Conservation (phyloP, 2,888 invertebrate species). For the Lycophotia porphyrea region DNA sequence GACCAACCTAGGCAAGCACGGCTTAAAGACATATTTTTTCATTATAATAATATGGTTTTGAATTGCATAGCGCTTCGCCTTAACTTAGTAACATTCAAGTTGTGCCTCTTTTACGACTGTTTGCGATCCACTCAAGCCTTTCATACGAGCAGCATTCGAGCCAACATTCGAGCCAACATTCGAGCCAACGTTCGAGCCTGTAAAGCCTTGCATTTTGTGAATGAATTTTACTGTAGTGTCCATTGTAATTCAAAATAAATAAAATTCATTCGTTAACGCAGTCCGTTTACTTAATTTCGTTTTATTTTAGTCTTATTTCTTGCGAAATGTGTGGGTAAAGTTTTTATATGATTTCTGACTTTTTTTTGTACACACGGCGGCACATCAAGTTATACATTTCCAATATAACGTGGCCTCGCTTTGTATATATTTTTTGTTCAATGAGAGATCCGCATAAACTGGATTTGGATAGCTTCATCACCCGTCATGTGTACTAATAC, state of each 20-base stretch:
- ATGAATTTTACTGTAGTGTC: not conserved
- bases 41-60: too few species aligned
- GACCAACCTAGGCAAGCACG: too few species aligned
- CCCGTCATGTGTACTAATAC: too few species aligned
- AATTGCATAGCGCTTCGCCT: conserved; percentile 44
- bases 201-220: conserved; percentile 30
- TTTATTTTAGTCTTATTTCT: not conserved
- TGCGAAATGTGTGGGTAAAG: not conserved
- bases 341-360: not conserved
- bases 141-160: conserved; percentile 31
- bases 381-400: too few species aligned
- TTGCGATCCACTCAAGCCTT: conserved; percentile 46
- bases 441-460: too few species aligned
- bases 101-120: conserved; percentile 52
- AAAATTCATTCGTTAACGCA: not conserved
- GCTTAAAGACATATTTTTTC: too few species aligned
- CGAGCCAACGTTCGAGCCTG: conserved; percentile 20
- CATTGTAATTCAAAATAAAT: not conserved
- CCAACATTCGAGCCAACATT: conserved; percentile 32
- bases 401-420: too few species aligned
- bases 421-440: too few species aligned
- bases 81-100: conserved; percentile 48
- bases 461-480: too few species aligned
- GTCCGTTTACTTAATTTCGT: not conserved
- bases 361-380: not conserved